Evolutionary conservation across 2,113 vertebrate genomes (phyloP), one percentile per base, ranked within the genome.

Genomic region (Ceuthmochares aereus): DNA sequence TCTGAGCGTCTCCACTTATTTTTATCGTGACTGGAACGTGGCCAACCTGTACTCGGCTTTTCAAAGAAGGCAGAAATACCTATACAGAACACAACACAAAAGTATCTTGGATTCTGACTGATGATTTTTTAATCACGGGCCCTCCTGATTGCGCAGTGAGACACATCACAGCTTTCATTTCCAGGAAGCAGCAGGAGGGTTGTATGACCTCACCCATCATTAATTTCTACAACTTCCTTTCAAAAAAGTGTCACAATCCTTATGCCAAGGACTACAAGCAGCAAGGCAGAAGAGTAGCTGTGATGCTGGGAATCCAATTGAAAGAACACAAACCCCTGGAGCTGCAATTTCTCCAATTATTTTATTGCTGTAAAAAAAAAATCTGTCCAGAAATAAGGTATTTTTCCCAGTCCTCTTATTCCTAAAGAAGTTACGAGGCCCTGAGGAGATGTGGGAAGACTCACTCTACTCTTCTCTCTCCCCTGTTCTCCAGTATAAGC

Each of bases 131-230:
- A 52, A 90, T 69, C 92, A n/a, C 0, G 12, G 63, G 58, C 85
- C 72, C 87, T 67, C 93, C 64, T 73, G 89, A 64, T 0, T 74
- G 79, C 59, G 83, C 75, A 76, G 42, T 9, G 75, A 90, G 75
- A 76, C 34, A 14, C 93, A 91, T 80, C 89, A n/a, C 72, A 56
- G 81, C 32, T 76, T 87, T 82, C n/a, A 91, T 84, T 95, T 90
- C 89, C 93, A 95, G 76, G 85, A 66, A 84, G 91, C 96, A 80
- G 95, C 30, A 85, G 94, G 97, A 89, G 86, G 83, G 70, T 14
- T 60, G 94, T 7, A 49, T 87, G 92, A 92, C 90, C 93, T 96
- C 94, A 93, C 83, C 62, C 43, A 9, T 59, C 93, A 89, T 63
- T 89, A 75, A 94, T 94, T 94, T 82, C 95, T 83, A 84, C 88